Evolutionary conservation across 30 jellyfish, hydroid and myxozoan species (phyloP).

Genomic region (Phacellophora camtschatica): DNA sequence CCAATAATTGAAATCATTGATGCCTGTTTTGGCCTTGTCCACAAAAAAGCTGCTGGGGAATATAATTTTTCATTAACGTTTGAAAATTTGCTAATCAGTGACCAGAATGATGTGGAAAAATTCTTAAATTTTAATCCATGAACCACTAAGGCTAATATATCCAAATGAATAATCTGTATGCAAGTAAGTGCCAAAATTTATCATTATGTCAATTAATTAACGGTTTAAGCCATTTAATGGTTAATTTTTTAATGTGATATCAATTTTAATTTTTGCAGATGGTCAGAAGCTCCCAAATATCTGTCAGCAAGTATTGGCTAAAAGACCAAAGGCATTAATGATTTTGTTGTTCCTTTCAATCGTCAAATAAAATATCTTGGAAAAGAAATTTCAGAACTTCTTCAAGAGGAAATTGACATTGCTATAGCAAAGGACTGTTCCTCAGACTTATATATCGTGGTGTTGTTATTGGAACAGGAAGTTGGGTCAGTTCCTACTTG

Average conservation of each 20-base stretch:
- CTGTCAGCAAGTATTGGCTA: neutral
- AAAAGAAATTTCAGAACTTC: neutral
- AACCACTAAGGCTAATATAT: neutral
- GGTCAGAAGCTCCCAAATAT: neutral
- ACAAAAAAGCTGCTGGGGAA: slow-evolving; percentile 25
- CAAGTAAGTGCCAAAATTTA: neutral
- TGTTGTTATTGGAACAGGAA: neutral
- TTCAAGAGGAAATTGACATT: neutral
- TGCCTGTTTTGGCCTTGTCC: slow-evolving; percentile 49
- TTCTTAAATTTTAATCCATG: neutral
- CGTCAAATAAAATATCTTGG: neutral
- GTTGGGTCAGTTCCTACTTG: neutral
- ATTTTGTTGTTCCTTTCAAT: neutral
- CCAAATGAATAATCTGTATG: neutral
- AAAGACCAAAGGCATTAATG: neutral
- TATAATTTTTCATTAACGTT: neutral
- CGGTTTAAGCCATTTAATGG: too few relatives aligned
- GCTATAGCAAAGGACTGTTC: neutral
- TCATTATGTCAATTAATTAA: too few relatives aligned
- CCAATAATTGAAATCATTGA: slow-evolving; percentile 17
- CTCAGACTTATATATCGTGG: neutral
- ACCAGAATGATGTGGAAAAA: neutral
- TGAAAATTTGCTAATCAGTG: neutral
- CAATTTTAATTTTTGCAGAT: neutral
- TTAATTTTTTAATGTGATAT: neutral